Base-by-base conservation (phyloP, 1,140 invertebrate genomes). In the Sarcophaga peregrina region DNA sequence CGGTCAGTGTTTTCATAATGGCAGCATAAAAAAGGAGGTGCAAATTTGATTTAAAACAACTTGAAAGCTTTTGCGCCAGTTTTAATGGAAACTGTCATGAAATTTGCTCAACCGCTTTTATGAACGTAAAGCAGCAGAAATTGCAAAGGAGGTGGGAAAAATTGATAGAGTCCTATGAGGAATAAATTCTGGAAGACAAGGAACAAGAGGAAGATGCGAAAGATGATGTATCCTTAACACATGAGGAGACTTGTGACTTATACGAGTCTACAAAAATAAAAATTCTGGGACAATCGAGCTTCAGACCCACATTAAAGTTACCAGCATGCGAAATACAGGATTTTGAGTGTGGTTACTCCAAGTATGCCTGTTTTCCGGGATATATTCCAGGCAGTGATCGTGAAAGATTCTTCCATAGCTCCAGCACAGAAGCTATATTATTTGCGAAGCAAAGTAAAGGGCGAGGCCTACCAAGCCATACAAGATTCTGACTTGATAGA, bases 301-400 rank as follows among this genome's bases (percentile, higher is more conserved):
- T 46, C 37, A 75, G 1, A n/a, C 13, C 73, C 4, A 15, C 73
- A 5, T 13, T 75, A 5, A 75, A 75, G 11, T 75, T 75, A 75
- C 73, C 45, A 75, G 73, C 73, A n/a, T 25, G 45, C 11, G 73
- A 75, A 75, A 73, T 73, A 25, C 68, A 73, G 17, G 15, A 73
- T 73, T 73, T 73, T 73, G 68, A 45, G 20, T 17, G 68, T 25
- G 68, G 68, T 37, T 73, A 25, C 10, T 11, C 9, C 25, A 73
- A 37, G 9, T 73, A 17, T n/a, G 68, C 68, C 68, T 1, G 68
- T 17, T 25, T 73, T 73, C 17, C 10, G 45, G 7, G 73, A 75
- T 15, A 75, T 75, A 10, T 46, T 75, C 37, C 45, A 46, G 73
- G 45, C 73, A n/a, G 73, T 46, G 9, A 11, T 75, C 9, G 45